Percentiles rank a stretch among this genome's conserved stretches.
Evolutionary conservation across 2,113 vertebrate genomes (phyloP).

Genomic region (Naja naja): DNA sequence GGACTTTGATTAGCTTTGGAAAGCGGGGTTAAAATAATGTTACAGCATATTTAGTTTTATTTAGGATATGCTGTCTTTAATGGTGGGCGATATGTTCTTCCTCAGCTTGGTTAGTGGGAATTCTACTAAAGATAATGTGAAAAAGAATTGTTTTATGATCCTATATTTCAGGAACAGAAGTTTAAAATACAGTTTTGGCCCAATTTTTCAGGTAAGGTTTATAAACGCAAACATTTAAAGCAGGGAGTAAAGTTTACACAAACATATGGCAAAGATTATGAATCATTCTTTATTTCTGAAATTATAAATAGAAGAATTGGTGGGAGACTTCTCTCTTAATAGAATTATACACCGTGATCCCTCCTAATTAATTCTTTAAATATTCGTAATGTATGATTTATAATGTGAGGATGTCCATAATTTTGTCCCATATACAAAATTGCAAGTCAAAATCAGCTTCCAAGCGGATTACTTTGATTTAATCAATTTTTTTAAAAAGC

Average conservation of each 20-base stretch:
- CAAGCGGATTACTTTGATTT: neutral
- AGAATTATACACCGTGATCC: neutral
- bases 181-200: accelerated
- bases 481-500: neutral
- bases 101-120: neutral
- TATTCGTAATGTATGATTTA: neutral
- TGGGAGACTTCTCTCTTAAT: constrained; percentile 4
- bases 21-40: constrained; percentile 30
- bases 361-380: neutral
- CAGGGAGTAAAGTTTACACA: neutral
- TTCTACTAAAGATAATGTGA: neutral
- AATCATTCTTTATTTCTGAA: constrained; percentile 36
- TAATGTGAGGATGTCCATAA: neutral
- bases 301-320: constrained; percentile 43
- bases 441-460: neutral
- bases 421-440: neutral
- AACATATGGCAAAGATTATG: constrained; percentile 32
- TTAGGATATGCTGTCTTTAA: constrained; percentile 22
- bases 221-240: neutral
- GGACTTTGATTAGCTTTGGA: constrained; percentile 47
- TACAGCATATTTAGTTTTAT: constrained; percentile 41
- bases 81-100: neutral
- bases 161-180: neutral
- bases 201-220: constrained; percentile 11
- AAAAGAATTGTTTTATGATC: neutral